Conservation (phyloP, 2,888 invertebrate species). For the Hesperia comma region DNA sequence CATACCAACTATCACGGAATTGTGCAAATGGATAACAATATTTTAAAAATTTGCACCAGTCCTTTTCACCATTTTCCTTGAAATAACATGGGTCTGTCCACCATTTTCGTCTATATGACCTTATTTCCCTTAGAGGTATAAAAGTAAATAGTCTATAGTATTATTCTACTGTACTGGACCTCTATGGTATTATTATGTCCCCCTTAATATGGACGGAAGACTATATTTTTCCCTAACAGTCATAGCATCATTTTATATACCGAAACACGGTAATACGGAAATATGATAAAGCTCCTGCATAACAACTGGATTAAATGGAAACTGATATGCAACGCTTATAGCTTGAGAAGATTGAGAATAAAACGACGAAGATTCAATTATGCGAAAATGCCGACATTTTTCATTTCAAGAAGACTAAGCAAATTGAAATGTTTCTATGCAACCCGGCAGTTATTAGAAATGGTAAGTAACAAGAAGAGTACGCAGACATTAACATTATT, state of each 20-base stretch:
- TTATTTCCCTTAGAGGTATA: no score
- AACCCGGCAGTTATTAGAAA: neutral
- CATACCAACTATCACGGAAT: no score
- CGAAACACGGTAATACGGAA: neutral
- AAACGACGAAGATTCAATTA: neutral
- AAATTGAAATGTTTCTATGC: constrained; percentile 2
- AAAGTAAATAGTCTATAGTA: no score
- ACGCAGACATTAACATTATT: neutral
- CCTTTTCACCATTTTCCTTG: no score
- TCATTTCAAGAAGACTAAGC: neutral
- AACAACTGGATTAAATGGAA: neutral
- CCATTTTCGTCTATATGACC: no score
- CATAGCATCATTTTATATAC: neutral
- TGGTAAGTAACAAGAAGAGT: constrained; percentile 10
- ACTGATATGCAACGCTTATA: neutral
- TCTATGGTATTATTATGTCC: no score
- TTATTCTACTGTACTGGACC: no score
- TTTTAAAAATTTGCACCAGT: no score
- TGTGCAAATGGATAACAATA: no score
- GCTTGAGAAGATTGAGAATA: constrained; percentile 5
- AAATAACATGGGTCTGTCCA: no score
- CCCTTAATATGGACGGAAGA: neutral
- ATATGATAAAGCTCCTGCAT: neutral
- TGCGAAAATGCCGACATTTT: neutral
- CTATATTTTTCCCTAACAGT: neutral